These are phyloP conservation scores for Drosophila mimica DNA, from an alignment of 2,888 invertebrate species.

Conservation along the genomic window DNA sequence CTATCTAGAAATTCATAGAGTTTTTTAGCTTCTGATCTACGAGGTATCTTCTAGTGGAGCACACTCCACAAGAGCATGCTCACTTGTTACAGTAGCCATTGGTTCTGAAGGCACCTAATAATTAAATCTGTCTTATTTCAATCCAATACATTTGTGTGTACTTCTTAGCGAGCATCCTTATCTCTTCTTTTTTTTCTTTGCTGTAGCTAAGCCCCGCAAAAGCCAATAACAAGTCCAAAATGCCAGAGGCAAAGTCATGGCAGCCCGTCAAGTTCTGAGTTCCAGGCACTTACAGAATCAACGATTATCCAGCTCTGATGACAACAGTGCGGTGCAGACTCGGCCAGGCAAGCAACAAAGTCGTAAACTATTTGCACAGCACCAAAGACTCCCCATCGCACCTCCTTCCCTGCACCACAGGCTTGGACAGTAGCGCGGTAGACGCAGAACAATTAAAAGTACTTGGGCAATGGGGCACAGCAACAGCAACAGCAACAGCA, in stretches of 20 bases:
- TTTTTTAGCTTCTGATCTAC: background rate
- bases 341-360: slow-evolving; percentile 24
- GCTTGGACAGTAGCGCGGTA: slow-evolving; percentile 30
- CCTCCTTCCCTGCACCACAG: background rate
- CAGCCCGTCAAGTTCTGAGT: slow-evolving; percentile 48
- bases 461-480: slow-evolving; percentile 32
- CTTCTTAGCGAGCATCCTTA: slow-evolving; percentile 15
- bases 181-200: slow-evolving; percentile 10
- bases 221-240: slow-evolving; percentile 18
- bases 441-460: slow-evolving; percentile 54
- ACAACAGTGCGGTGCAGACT: slow-evolving; percentile 11
- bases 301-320: slow-evolving; percentile 65
- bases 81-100: background rate
- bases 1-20: background rate
- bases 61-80: background rate
- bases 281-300: slow-evolving; percentile 70
- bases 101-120: background rate
- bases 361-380: slow-evolving; percentile 59
- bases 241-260: slow-evolving; percentile 15
- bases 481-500: slow-evolving; percentile 35
- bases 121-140: slow-evolving; percentile 2
- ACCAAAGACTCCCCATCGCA: slow-evolving; percentile 31
- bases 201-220: background rate
- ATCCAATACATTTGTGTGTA: slow-evolving; percentile 4
- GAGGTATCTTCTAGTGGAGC: background rate